Base-by-base conservation (phyloP, 2,888 invertebrate species). In the Monochamus alternatus region DNA sequence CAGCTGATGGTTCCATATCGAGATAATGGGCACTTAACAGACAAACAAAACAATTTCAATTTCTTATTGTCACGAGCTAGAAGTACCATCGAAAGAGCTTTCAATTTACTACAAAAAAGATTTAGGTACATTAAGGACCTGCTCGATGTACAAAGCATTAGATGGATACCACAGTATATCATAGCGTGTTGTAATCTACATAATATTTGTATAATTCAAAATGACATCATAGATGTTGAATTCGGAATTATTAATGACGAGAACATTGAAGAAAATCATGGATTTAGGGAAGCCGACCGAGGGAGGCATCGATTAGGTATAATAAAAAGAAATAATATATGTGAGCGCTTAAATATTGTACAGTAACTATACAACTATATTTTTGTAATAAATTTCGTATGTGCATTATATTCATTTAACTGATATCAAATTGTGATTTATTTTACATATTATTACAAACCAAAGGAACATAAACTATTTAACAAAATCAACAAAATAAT, bases 101-200 rank as follows among this genome's bases (percentile, higher is more conserved):
- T 75, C 43, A n/a, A 62, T 12, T 31, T 75, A 7, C 43, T 72
- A 32, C 66, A 72, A 72, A 65, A 67, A 62, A 67, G 55, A 67
- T 67, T 75, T 52, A 65, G 75, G 55, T 66, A 63, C 60, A 8
- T 72, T 2, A 75, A 75, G 30, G 71, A 66, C 12, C 14, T 66
- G 9, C 38, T 72, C 7, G 75, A 75, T 62, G 51, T 71, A 5
- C 43, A 52, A 44, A 52, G 52, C 60, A n/a, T 72, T 14, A 31
- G 32, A 43, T 72, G 75, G 75, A 51, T 60, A 12, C 58, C 65
- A 43, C 64, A 66, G 31, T 75, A 75, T 71, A 51, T 71, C 7
- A 75, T 59, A 47, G 38, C 38, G 66, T 70, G 73, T 51, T 74
- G 66, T 58, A 51, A 67, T 8, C 60, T 66, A 22, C 65, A 66